phyloP scores from a whole-genome alignment of 2,797 vertebrate species.

The Chrysocyon brachyurus region DNA sequence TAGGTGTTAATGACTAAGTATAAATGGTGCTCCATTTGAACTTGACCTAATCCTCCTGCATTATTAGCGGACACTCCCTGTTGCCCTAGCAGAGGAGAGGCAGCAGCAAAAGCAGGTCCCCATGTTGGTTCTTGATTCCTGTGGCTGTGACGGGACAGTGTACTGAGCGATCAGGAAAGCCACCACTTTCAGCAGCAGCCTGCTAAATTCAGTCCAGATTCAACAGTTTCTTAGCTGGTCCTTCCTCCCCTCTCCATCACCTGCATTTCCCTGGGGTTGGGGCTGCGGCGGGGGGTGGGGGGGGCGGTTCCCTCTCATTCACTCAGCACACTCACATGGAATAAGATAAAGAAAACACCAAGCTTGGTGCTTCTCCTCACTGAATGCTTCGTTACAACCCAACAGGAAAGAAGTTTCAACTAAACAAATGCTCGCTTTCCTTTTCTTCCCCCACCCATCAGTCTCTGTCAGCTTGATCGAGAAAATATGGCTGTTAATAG shows the following conservation, averaged over 20 bases:
- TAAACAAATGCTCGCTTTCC: conserved; percentile 85
- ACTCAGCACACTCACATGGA: background rate
- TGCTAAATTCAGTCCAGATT: background rate
- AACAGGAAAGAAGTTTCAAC: conserved; percentile 78
- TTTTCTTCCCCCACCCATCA: conserved; percentile 84
- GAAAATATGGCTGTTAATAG: conserved; percentile 90
- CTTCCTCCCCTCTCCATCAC: background rate
- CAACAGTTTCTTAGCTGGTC: background rate
- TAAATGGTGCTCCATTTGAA: background rate
- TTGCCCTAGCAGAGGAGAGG: background rate
- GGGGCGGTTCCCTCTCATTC: background rate
- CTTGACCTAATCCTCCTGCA: background rate
- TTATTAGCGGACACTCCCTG: background rate
- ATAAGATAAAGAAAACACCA: conserved; percentile 52
- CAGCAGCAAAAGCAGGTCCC: background rate
- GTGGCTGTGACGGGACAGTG: background rate
- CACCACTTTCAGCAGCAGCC: fast-evolving
- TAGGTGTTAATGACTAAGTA: background rate
- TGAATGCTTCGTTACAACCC: conserved; percentile 77
- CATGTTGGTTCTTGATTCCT: background rate
- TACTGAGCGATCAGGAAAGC: background rate
- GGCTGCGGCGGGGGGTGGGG: too few relatives aligned
- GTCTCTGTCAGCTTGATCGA: conserved; percentile 89
- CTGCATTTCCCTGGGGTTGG: background rate
- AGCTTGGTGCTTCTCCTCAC: conserved; percentile 43